A percentile compares a stretch with the other conserved stretches of the same genome.
These are phyloP conservation scores for Oophaga sylvatica DNA, from an alignment of 2,797 vertebrate species.

Conservation along the genomic window DNA sequence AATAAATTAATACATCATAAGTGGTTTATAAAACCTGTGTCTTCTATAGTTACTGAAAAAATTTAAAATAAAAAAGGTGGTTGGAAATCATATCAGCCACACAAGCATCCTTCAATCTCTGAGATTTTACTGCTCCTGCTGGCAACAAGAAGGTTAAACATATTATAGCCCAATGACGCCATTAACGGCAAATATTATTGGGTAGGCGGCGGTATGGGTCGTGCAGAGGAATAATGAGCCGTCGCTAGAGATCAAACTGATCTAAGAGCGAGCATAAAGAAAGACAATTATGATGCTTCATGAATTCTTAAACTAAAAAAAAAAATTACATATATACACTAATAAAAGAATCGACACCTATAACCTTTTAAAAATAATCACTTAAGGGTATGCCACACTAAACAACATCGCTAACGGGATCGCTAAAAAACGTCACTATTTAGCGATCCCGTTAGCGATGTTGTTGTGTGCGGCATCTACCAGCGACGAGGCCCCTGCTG, in stretches of 20 bases:
- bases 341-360: constrained; percentile 46
- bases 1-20: neutral
- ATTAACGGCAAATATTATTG: constrained; percentile 44
- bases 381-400: too few relatives aligned
- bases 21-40: neutral
- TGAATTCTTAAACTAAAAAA: constrained; percentile 20
- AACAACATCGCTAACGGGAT: too few relatives aligned
- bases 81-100: neutral
- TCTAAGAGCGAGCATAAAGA: constrained; percentile 30
- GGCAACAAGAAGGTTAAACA: constrained; percentile 33
- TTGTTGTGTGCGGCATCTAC: too few relatives aligned
- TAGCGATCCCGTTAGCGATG: too few relatives aligned
- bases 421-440: too few relatives aligned
- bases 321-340: neutral
- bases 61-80: neutral
- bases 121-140: neutral
- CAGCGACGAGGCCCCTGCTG: too few relatives aligned
- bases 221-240: constrained; percentile 50
- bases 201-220: constrained; percentile 35
- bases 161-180: constrained; percentile 26
- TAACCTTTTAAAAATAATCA: constrained; percentile 46
- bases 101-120: neutral
- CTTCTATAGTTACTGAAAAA: neutral
- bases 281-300: constrained; percentile 35
- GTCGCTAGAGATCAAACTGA: constrained; percentile 27